Conservation (phyloP, 2,888 invertebrate genomes). For the Marronus borbonicus region DNA sequence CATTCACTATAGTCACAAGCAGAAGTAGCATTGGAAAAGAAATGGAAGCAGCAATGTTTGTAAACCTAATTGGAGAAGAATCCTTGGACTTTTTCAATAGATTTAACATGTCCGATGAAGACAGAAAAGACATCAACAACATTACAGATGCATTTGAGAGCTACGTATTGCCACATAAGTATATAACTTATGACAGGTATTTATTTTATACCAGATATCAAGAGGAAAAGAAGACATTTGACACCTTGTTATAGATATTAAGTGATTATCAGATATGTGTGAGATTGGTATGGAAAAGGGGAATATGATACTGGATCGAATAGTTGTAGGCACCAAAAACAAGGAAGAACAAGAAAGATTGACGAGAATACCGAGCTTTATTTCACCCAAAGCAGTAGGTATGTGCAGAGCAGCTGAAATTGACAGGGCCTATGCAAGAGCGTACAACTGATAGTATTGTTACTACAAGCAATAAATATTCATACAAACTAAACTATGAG, state of each 20-base stretch:
- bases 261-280: conserved; percentile 21
- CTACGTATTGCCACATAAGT: conserved; percentile 27
- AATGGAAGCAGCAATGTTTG: no score
- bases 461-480: no score
- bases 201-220: conserved; percentile 34
- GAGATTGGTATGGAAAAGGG: conserved; percentile 30
- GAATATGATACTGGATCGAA: conserved; percentile 44
- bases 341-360: conserved; percentile 36
- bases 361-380: conserved; percentile 7
- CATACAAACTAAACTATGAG: no score
- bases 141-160: conserved; percentile 30
- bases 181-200: conserved; percentile 43
- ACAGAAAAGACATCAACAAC: neutral
- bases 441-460: conserved; percentile 19
- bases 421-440: conserved; percentile 7
- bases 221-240: conserved; percentile 26
- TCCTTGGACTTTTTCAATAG: no score
- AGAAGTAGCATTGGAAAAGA: no score
- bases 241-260: conserved; percentile 35
- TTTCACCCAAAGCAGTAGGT: conserved; percentile 15
- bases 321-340: conserved; percentile 31
- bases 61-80: no score
- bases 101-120: no score
- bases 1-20: no score
- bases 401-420: conserved; percentile 26